Percentiles rank a stretch among this genome's conserved stretches.
These are phyloP conservation scores for Crocodylus rhombifer DNA, from an alignment of 2,797 vertebrate genomes.

Conservation along the genomic window DNA sequence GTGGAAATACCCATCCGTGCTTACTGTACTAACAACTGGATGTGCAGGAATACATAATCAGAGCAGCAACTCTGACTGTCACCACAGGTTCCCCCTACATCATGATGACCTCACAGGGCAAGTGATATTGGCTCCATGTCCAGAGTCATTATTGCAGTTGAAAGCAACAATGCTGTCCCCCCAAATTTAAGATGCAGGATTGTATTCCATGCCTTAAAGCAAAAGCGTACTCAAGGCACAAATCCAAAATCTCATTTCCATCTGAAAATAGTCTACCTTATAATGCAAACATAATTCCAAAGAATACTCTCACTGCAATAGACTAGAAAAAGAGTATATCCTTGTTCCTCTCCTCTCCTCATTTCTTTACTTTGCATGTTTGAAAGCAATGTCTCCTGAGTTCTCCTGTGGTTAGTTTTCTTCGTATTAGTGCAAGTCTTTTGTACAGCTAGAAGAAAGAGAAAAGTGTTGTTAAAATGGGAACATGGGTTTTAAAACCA, in stretches of 20 bases:
- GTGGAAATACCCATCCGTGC: not conserved
- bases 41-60: not conserved
- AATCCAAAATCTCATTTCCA: not conserved
- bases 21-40: not conserved
- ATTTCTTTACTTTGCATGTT: conserved; percentile 32
- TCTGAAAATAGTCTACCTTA: not conserved
- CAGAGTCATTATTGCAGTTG: not conserved
- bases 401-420: not conserved
- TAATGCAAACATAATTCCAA: conserved; percentile 12
- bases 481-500: conserved; percentile 38
- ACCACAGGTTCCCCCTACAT: not conserved
- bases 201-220: not conserved
- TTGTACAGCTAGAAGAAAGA: not conserved
- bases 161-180: not conserved
- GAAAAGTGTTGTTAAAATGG: conserved; percentile 34
- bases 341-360: not conserved
- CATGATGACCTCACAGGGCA: conserved; percentile 20
- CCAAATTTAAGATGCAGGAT: not conserved
- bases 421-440: not conserved
- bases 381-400: conserved; percentile 32
- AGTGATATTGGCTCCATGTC: not conserved
- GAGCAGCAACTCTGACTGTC: not conserved
- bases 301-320: conserved; percentile 10
- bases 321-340: not conserved
- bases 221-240: not conserved